Percentiles rank a stretch among this genome's conserved stretches.
phyloP scores from a whole-genome alignment of 2,113 vertebrate genomes.

The Micromys minutus region DNA sequence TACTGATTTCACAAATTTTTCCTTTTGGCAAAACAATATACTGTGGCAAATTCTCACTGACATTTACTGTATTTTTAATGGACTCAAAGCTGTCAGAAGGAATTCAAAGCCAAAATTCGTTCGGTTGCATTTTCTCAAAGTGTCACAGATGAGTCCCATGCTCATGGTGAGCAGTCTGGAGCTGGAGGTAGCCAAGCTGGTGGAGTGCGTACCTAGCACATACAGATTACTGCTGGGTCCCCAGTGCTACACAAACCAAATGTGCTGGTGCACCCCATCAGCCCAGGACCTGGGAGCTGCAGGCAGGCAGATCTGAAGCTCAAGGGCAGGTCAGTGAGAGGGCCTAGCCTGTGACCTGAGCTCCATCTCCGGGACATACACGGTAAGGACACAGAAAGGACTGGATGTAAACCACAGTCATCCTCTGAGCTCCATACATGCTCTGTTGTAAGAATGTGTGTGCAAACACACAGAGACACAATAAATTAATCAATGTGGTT shows the following conservation, averaged over 20 bases:
- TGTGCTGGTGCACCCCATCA: background rate
- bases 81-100: conserved; percentile 67
- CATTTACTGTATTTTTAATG: conserved; percentile 74
- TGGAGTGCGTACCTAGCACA: background rate
- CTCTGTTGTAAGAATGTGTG: background rate
- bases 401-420: background rate
- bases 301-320: background rate
- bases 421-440: background rate
- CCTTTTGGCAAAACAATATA: conserved; percentile 69
- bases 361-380: background rate
- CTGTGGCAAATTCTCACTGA: conserved; percentile 69
- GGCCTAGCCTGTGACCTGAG: background rate
- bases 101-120: conserved; percentile 59
- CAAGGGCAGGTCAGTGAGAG: background rate
- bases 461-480: background rate
- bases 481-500: background rate
- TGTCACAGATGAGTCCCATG: conserved; percentile 31
- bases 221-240: background rate
- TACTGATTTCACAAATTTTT: conserved; percentile 74
- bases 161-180: background rate
- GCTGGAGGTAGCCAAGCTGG: background rate
- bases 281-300: background rate
- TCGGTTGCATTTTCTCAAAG: conserved; percentile 59
- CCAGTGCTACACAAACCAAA: background rate
- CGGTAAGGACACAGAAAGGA: background rate